phyloP scores from a whole-genome alignment of 2,888 invertebrate genomes.

The Microctonus brassicae region DNA sequence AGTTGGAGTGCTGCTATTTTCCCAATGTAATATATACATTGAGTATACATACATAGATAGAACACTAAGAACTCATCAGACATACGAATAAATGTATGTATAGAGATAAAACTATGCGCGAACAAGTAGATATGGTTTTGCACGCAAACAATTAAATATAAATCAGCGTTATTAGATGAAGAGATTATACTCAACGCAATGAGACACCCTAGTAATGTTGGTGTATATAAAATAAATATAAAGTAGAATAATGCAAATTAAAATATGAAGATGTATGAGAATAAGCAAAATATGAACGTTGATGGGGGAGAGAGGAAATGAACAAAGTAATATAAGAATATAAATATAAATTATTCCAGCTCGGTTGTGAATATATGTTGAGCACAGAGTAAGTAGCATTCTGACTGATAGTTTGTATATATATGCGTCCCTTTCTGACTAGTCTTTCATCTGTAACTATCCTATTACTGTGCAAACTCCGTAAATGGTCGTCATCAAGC shows the following conservation, averaged over 20 bases:
- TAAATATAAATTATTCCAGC: slow-evolving; percentile 1
- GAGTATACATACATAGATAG: not conserved
- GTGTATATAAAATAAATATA: slow-evolving; percentile 35
- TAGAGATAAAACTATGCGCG: not conserved
- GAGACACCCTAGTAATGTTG: slow-evolving; percentile 7
- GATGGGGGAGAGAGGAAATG: slow-evolving; percentile 6
- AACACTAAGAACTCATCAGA: not conserved
- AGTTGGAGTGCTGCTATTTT: slow-evolving; percentile 4
- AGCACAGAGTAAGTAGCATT: slow-evolving; percentile 4
- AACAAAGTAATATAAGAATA: not conserved
- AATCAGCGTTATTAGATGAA: slow-evolving; percentile 12
- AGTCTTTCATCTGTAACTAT: slow-evolving; percentile 47
- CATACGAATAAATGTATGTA: not conserved
- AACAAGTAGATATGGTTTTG: not conserved
- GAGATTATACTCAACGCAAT: slow-evolving; percentile 25
- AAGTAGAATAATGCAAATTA: slow-evolving; percentile 32
- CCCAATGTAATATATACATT: slow-evolving; percentile 6
- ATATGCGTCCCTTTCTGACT: not conserved
- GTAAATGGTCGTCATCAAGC: slow-evolving; percentile 58
- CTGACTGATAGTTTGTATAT: not conserved
- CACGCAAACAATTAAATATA: slow-evolving; percentile 29
- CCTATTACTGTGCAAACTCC: slow-evolving; percentile 53
- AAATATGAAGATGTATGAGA: slow-evolving; percentile 37
- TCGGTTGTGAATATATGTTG: not conserved
- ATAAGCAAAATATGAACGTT: slow-evolving; percentile 34